Conservation (phyloP, 2,888 invertebrate genomes). For the Lithophane ornitopus region DNA sequence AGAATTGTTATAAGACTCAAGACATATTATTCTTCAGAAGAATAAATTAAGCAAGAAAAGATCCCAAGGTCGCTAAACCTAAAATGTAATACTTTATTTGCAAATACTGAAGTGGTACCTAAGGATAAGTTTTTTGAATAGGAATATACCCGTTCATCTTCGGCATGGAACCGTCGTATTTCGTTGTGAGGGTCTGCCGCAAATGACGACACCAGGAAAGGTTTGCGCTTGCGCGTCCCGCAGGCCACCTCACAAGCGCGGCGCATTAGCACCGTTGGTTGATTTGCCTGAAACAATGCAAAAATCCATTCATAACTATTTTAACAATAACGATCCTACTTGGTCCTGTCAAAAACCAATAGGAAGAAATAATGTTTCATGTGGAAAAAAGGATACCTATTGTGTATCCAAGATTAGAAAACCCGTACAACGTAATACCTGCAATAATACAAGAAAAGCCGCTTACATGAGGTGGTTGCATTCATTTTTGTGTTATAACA, state of each 20-base stretch:
- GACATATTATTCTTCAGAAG: slow-evolving; percentile 6
- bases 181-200: slow-evolving; percentile 73
- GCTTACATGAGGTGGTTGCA: slow-evolving; percentile 69
- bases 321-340: too few relatives aligned
- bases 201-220: slow-evolving; percentile 76
- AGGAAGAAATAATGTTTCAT: neutral
- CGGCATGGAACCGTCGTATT: slow-evolving; percentile 75
- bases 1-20: slow-evolving; percentile 47
- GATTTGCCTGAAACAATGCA: slow-evolving; percentile 79
- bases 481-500: slow-evolving; percentile 62
- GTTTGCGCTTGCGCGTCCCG: slow-evolving; percentile 78
- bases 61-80: neutral
- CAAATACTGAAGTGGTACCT: slow-evolving; percentile 11
- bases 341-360: neutral
- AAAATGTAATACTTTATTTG: slow-evolving; percentile 13
- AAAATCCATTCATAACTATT: slow-evolving; percentile 32
- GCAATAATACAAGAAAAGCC: slow-evolving; percentile 66
- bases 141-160: slow-evolving; percentile 83
- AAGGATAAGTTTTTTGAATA: slow-evolving; percentile 29
- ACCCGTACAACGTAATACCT: slow-evolving; percentile 57
- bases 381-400: neutral
- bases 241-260: slow-evolving; percentile 85
- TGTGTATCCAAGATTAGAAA: slow-evolving; percentile 46
- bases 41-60: slow-evolving; percentile 8
- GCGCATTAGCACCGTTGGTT: slow-evolving; percentile 82